Conservation (phyloP, 2,888 invertebrate species). For the Minunthozetes semirufus region DNA sequence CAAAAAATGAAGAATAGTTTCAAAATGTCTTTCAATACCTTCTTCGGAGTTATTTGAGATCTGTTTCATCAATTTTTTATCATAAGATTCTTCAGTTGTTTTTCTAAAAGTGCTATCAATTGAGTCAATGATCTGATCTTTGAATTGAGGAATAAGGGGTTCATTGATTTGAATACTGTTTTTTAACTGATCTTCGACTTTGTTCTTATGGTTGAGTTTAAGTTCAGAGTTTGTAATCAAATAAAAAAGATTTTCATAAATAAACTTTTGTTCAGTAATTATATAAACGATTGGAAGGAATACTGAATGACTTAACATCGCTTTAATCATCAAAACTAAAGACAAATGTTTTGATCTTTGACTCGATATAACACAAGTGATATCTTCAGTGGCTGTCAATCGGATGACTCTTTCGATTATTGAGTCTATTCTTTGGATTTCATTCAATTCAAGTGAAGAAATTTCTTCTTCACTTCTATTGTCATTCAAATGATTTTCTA, state of each 20-base stretch:
- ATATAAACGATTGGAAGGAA: conserved; percentile 6
- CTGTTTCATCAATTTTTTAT: not conserved
- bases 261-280: not conserved
- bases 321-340: conserved; percentile 9
- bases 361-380: not conserved
- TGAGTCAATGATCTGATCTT: not conserved
- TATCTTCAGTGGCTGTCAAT: not conserved
- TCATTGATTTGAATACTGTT: not conserved
- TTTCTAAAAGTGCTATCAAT: not conserved
- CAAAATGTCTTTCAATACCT: not conserved
- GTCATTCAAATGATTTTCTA: not conserved
- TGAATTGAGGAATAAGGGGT: not conserved
- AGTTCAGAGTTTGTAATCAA: not conserved
- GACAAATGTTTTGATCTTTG: not conserved
- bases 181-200: not conserved
- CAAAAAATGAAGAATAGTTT: not conserved
- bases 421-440: not conserved
- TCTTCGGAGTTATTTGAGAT: not conserved
- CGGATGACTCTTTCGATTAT: not conserved
- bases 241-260: conserved; percentile 3
- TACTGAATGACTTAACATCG: not conserved
- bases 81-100: not conserved
- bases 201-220: not conserved
- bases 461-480: not conserved
- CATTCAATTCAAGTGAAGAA: not conserved